Evolutionary conservation across 2,888 invertebrate species (phyloP).

Genomic region (Dorcus parallelipipedus): DNA sequence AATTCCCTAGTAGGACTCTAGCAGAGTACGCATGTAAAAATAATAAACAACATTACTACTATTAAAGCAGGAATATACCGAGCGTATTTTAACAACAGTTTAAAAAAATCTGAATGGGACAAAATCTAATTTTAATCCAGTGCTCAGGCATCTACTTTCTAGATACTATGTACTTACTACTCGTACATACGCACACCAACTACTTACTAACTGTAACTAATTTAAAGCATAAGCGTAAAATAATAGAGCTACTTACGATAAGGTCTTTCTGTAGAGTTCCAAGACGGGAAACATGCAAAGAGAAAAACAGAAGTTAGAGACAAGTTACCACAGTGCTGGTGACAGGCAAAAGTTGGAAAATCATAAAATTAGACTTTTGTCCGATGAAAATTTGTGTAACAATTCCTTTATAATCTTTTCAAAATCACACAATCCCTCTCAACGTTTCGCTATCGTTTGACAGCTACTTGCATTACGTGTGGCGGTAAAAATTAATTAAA

Average conservation of each 20-base stretch:
- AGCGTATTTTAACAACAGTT: neutral
- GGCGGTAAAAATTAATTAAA: too few species aligned
- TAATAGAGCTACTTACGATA: slow-evolving; percentile 47
- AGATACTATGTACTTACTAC: too few species aligned
- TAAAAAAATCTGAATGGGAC: neutral
- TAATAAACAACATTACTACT: slow-evolving; percentile 21
- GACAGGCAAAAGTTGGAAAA: neutral
- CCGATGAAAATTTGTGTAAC: too few species aligned
- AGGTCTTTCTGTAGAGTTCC: slow-evolving; percentile 47
- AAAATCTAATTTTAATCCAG: too few species aligned
- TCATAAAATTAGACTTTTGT: too few species aligned
- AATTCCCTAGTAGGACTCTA: slow-evolving; percentile 51
- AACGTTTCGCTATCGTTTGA: too few species aligned
- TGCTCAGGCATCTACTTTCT: too few species aligned
- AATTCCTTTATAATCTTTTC: too few species aligned
- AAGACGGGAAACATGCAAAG: slow-evolving; percentile 42
- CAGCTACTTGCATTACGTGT: too few species aligned
- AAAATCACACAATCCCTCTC: too few species aligned
- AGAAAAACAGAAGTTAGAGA: slow-evolving; percentile 32
- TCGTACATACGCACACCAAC: too few species aligned
- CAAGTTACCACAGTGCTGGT: slow-evolving; percentile 8
- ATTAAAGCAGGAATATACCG: slow-evolving; percentile 4
- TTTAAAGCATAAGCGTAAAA: slow-evolving; percentile 15
- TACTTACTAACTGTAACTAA: neutral
- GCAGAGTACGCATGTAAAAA: slow-evolving; percentile 49